phyloP scores from a whole-genome alignment of 2,113 vertebrate species.

The Periophthalmus modestus region DNA sequence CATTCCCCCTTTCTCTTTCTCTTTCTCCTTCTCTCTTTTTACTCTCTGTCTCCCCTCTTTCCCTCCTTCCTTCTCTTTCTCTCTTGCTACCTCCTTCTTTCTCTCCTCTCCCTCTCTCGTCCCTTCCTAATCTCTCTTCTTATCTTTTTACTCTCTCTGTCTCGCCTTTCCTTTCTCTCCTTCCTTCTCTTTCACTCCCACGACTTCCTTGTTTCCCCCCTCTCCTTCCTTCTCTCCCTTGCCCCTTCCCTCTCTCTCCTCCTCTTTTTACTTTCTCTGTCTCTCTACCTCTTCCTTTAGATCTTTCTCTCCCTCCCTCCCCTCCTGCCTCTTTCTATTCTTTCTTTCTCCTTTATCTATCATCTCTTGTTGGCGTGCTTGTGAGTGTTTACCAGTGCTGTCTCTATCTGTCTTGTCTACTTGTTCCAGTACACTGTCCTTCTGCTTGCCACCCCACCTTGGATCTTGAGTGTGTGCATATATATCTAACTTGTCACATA shows the following conservation, averaged over 20 bases:
- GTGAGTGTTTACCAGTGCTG: conserved; percentile 56
- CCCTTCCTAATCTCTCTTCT: no score
- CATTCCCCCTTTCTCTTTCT: no score
- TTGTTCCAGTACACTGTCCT: conserved; percentile 20
- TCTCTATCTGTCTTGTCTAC: conserved; percentile 46
- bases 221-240: not conserved
- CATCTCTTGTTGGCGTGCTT: conserved; percentile 56
- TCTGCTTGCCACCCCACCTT: conserved; percentile 34
- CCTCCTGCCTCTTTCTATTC: not conserved
- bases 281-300: conserved; percentile 33
- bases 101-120: no score
- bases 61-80: no score
- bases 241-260: conserved; percentile 21
- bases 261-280: conserved; percentile 20
- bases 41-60: no score
- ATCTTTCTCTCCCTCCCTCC: conserved; percentile 38
- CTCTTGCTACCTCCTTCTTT: no score
- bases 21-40: no score
- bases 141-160: no score
- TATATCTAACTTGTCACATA: conserved; percentile 48
- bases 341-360: conserved; percentile 46
- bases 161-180: no score
- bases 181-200: no score
- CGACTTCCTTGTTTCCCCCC: not conserved
- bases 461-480: conserved; percentile 28